Evolutionary conservation across 2,888 invertebrate species (phyloP).

Genomic region (Andrena minutula): DNA sequence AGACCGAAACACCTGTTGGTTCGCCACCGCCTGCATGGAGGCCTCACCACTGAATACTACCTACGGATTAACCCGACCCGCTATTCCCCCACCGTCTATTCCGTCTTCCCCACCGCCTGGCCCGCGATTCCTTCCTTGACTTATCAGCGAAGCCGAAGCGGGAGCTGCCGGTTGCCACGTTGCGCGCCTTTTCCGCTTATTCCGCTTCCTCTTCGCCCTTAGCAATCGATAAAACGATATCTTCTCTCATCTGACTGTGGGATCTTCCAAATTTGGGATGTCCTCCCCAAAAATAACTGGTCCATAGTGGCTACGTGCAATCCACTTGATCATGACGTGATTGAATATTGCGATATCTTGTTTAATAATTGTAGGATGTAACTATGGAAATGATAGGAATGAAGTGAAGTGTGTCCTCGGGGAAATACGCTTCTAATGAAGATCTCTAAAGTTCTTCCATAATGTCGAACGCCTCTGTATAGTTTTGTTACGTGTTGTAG

Average conservation of each 20-base stretch:
- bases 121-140: constrained; percentile 46
- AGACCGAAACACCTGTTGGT: constrained; percentile 77
- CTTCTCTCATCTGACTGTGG: background rate
- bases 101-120: constrained; percentile 51
- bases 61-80: constrained; percentile 70
- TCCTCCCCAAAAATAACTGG: background rate
- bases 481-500: no score
- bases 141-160: constrained; percentile 49
- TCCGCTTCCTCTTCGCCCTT: constrained; percentile 22
- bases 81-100: constrained; percentile 68
- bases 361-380: background rate
- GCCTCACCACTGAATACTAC: constrained; percentile 77
- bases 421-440: background rate
- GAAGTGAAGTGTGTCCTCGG: background rate
- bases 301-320: background rate
- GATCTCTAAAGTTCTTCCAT: background rate
- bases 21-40: constrained; percentile 76
- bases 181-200: constrained; percentile 7
- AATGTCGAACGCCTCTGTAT: background rate
- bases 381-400: background rate
- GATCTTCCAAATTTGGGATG: background rate
- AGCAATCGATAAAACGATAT: background rate
- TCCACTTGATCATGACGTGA: background rate
- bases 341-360: no score
- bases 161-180: constrained; percentile 30